These are phyloP conservation scores for Apis cerana DNA, from an alignment of 1,140 invertebrate genomes.

Conservation along the genomic window DNA sequence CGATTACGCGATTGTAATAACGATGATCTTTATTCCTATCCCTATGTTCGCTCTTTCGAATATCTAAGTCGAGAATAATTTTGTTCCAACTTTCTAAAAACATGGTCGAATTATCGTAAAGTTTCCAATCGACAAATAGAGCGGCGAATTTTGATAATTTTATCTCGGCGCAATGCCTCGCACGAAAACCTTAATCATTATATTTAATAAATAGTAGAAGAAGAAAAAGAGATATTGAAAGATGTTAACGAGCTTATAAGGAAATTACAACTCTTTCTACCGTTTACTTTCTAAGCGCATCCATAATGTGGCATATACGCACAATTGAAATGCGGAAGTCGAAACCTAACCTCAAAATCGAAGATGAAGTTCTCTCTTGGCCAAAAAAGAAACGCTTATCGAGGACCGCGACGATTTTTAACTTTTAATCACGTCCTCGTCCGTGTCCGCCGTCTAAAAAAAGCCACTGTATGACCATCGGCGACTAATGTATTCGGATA, in stretches of 20 bases:
- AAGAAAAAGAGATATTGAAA: neutral
- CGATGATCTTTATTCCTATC: neutral
- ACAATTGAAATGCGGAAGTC: too few species aligned
- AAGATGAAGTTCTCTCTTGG: neutral
- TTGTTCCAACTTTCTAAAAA: neutral
- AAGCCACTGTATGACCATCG: conserved; percentile 25
- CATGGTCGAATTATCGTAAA: neutral
- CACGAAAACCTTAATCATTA: neutral
- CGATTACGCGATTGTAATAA: neutral
- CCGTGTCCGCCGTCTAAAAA: conserved; percentile 34
- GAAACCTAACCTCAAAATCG: neutral
- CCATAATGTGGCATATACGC: too few species aligned
- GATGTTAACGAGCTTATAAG: neutral
- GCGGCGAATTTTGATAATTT: neutral
- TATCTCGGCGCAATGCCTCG: neutral
- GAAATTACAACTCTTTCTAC: neutral
- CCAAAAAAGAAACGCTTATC: neutral
- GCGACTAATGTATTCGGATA: conserved; percentile 45
- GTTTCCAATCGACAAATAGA: neutral
- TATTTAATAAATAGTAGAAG: neutral
- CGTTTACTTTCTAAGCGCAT: neutral
- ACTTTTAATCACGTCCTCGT: conserved; percentile 48
- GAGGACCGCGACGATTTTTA: neutral
- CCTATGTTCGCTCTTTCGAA: neutral
- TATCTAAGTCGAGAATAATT: too few species aligned